These are phyloP conservation scores for Colletes gigas DNA, from an alignment of 1,140 invertebrate species.

Conservation along the genomic window DNA sequence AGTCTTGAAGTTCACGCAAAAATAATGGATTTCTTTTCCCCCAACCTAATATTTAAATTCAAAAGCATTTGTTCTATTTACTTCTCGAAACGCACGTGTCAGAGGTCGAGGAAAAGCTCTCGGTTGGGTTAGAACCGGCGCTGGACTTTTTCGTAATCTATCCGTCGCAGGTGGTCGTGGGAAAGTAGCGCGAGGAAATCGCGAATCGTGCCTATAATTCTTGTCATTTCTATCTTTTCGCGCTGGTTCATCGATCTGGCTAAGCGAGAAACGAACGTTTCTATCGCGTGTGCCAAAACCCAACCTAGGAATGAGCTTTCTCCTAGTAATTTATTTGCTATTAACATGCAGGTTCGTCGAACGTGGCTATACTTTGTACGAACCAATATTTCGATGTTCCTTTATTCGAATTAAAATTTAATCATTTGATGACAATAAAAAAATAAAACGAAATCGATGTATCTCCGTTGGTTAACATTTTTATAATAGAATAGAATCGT, in stretches of 20 bases:
- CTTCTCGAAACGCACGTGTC: neutral
- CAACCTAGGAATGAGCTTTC: conserved; percentile 21
- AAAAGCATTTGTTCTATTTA: neutral
- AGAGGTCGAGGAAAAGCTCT: neutral
- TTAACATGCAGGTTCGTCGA: neutral
- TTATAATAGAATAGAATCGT: no score
- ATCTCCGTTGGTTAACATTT: no score
- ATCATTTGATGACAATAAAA: no score
- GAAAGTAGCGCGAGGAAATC: conserved; percentile 46
- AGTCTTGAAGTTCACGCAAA: no score
- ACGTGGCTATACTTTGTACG: no score
- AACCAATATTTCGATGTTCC: no score
- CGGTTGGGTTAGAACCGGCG: neutral
- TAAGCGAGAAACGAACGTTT: neutral
- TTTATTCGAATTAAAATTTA: no score
- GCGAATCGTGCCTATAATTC: conserved; percentile 39
- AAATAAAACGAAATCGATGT: no score
- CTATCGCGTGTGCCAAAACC: conserved; percentile 15
- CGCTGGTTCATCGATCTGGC: neutral
- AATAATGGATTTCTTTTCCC: no score
- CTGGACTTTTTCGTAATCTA: neutral
- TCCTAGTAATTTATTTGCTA: conserved; percentile 10
- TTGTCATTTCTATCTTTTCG: conserved; percentile 19
- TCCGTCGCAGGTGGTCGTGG: neutral
- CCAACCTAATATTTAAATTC: no score